phyloP scores from a whole-genome alignment of 2,888 invertebrate genomes.

The Odontomyia ornata region DNA sequence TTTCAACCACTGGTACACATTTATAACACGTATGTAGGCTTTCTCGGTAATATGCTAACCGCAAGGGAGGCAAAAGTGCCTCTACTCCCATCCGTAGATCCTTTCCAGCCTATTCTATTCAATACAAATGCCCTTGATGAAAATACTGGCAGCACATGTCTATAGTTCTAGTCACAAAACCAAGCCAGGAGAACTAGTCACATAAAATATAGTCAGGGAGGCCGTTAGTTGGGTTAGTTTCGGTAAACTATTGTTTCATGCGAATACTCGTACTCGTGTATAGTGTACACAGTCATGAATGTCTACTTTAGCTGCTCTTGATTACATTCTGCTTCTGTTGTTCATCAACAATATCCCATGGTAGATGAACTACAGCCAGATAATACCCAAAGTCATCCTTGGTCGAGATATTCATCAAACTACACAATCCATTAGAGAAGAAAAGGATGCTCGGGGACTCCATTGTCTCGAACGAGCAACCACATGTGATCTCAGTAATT shows the following conservation, averaged over 20 bases:
- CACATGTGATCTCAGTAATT: background rate
- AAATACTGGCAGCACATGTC: constrained; percentile 10
- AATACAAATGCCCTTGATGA: constrained; percentile 21
- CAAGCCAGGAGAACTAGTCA: too few species aligned
- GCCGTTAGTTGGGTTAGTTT: background rate
- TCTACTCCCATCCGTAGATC: background rate
- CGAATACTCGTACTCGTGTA: background rate
- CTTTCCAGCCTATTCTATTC: constrained; percentile 22
- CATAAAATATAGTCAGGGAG: too few species aligned
- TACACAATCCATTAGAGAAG: constrained; percentile 24
- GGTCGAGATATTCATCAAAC: constrained; percentile 32
- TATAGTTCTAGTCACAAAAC: background rate
- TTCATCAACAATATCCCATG: constrained; percentile 20
- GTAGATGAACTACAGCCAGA: constrained; percentile 28
- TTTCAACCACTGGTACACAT: too few species aligned
- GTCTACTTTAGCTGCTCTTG: background rate
- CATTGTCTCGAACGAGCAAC: background rate
- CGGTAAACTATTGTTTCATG: constrained; percentile 10
- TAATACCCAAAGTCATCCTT: constrained; percentile 10
- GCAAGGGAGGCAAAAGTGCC: too few species aligned
- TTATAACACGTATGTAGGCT: too few species aligned
- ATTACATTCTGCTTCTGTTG: constrained; percentile 12
- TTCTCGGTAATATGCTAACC: too few species aligned
- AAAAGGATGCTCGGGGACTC: background rate
- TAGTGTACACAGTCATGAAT: too few species aligned